Conservation (phyloP, 2,113 vertebrate species). For the Elephas maximus region DNA sequence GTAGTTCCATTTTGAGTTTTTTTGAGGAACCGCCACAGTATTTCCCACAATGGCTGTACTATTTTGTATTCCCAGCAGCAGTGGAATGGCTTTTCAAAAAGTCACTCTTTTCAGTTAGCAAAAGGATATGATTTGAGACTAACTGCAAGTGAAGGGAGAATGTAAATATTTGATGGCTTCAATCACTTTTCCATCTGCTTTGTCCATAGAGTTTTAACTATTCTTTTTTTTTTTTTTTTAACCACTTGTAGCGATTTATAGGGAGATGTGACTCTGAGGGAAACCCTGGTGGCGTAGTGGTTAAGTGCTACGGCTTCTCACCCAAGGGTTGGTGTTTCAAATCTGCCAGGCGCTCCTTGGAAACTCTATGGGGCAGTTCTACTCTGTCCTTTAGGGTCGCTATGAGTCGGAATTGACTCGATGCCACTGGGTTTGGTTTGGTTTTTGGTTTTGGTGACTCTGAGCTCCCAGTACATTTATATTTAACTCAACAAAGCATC, state of each 20-base stretch:
- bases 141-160: conserved; percentile 11
- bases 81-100: background rate
- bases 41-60: background rate
- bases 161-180: conserved; percentile 23
- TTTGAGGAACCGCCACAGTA: background rate
- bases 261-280: background rate
- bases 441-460: background rate
- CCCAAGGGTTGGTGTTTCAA: too few species aligned
- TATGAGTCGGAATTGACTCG: too few species aligned
- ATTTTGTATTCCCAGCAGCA: background rate
- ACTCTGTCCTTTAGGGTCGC: too few species aligned
- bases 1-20: background rate
- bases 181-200: conserved; percentile 23
- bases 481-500: conserved; percentile 16
- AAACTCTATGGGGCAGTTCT: too few species aligned
- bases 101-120: background rate
- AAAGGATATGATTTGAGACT: conserved; percentile 3
- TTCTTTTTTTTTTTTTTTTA: background rate
- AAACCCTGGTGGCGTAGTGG: too few species aligned
- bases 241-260: background rate
- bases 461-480: background rate
- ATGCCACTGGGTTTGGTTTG: too few species aligned
- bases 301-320: too few species aligned
- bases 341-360: too few species aligned
- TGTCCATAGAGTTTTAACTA: background rate